These are phyloP conservation scores for Mergus octosetaceus DNA, from an alignment of 2,797 vertebrate genomes.

Conservation along the genomic window DNA sequence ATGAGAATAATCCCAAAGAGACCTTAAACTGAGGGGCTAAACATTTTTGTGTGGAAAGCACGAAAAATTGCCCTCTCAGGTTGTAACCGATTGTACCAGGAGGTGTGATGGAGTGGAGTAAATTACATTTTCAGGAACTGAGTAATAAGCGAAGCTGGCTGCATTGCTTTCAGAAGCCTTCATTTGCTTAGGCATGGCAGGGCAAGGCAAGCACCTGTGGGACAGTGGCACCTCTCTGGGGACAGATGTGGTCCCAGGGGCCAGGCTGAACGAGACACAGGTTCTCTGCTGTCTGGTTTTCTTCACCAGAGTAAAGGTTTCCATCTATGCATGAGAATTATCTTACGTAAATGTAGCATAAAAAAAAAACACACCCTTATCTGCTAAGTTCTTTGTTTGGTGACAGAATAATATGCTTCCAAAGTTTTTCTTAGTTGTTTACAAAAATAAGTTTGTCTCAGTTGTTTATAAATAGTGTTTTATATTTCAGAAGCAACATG, in stretches of 20 bases:
- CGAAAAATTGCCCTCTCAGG: background rate
- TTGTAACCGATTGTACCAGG: background rate
- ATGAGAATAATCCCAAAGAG: background rate
- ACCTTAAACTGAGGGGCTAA: accelerated
- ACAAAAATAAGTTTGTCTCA: constrained; percentile 8
- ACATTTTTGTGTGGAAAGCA: background rate
- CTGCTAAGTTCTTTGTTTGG: background rate
- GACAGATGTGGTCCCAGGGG: background rate
- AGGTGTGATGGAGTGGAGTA: background rate
- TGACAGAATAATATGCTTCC: background rate
- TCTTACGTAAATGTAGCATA: background rate
- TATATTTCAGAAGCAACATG: constrained; percentile 1
- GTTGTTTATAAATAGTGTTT: constrained; percentile 31
- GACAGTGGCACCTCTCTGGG: background rate
- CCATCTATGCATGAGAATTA: background rate
- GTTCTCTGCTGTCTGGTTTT: background rate
- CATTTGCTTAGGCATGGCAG: background rate
- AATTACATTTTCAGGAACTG: background rate
- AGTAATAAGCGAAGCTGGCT: background rate
- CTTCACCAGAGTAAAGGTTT: background rate
- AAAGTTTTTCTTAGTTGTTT: background rate
- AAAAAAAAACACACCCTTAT: accelerated
- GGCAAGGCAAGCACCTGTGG: background rate
- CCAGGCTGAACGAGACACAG: background rate
- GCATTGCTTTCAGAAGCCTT: background rate